phyloP scores from a whole-genome alignment of 2,888 invertebrate species.

The Anaspis maculata region DNA sequence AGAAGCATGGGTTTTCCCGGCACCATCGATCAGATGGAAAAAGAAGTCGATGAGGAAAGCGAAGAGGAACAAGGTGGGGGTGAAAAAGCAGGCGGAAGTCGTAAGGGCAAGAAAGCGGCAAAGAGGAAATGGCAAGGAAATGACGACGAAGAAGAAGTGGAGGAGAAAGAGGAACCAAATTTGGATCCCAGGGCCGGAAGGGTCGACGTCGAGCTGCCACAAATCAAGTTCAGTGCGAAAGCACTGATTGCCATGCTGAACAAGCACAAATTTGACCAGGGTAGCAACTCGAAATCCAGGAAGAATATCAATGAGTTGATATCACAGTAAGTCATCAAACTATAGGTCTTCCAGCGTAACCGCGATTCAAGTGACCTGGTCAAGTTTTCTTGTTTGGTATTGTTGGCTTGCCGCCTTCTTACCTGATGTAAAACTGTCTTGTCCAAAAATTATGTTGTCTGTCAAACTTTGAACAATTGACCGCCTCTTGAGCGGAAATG shows the following conservation, averaged over 20 bases:
- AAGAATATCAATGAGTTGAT: slow-evolving; percentile 47
- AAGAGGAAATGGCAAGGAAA: slow-evolving; percentile 15
- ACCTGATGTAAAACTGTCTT: too few relatives aligned
- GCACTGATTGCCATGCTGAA: slow-evolving; percentile 49
- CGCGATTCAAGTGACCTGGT: too few relatives aligned
- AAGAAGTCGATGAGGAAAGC: slow-evolving; percentile 39
- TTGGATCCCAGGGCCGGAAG: slow-evolving; percentile 74
- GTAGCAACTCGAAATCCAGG: slow-evolving; percentile 49
- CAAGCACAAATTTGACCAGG: slow-evolving; percentile 42
- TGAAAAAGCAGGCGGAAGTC: too few relatives aligned
- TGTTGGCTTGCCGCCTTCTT: too few relatives aligned
- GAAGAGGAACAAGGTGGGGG: slow-evolving; percentile 26
- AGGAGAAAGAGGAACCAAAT: slow-evolving; percentile 18
- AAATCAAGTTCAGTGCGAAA: slow-evolving; percentile 56
- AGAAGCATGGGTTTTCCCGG: slow-evolving; percentile 67
- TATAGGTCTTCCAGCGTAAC: too few relatives aligned
- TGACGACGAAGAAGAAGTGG: slow-evolving; percentile 22
- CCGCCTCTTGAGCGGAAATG: too few relatives aligned
- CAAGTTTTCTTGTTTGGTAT: too few relatives aligned
- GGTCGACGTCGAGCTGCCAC: slow-evolving; percentile 64
- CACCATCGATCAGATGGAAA: slow-evolving; percentile 56
- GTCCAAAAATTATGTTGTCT: too few relatives aligned
- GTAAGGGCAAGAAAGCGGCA: too few relatives aligned
- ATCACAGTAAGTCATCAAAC: slow-evolving; percentile 46
- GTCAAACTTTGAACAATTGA: too few relatives aligned